These are phyloP conservation scores for Arenicola marina DNA, from an alignment of 2,888 invertebrate genomes.

Conservation along the genomic window DNA sequence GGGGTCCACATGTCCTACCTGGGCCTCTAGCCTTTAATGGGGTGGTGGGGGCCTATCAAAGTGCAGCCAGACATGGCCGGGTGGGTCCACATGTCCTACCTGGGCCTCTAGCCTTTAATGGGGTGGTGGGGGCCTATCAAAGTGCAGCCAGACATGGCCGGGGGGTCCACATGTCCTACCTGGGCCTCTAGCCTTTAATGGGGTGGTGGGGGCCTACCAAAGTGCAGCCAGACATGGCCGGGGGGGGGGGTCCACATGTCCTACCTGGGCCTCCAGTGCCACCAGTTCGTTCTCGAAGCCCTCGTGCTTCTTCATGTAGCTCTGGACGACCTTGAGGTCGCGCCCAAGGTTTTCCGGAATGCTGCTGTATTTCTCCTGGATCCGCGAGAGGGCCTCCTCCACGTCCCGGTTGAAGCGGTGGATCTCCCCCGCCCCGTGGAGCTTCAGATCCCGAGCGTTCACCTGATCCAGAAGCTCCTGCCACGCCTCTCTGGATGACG, in stretches of 20 bases:
- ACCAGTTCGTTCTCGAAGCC: constrained; percentile 91
- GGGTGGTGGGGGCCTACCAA: no score
- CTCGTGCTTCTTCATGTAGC: constrained; percentile 84
- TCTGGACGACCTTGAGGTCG: constrained; percentile 84
- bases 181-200: no score
- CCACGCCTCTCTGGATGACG: constrained; percentile 69
- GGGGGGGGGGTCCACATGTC: no score
- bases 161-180: no score
- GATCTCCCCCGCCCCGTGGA: constrained; percentile 94
- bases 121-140: no score
- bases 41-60: no score
- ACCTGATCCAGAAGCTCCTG: constrained; percentile 84
- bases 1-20: no score
- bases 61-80: background rate
- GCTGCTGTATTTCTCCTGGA: constrained; percentile 84
- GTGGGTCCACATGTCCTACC: background rate
- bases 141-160: no score
- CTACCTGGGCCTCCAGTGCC: constrained; percentile 85
- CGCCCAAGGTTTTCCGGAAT: constrained; percentile 78
- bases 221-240: background rate
- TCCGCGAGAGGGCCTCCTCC: constrained; percentile 85
- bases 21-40: no score
- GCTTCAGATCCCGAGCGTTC: constrained; percentile 80
- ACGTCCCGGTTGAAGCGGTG: constrained; percentile 97
- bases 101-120: no score